Conservation (phyloP, 2,113 vertebrate genomes). For the Eonycteris spelaea region DNA sequence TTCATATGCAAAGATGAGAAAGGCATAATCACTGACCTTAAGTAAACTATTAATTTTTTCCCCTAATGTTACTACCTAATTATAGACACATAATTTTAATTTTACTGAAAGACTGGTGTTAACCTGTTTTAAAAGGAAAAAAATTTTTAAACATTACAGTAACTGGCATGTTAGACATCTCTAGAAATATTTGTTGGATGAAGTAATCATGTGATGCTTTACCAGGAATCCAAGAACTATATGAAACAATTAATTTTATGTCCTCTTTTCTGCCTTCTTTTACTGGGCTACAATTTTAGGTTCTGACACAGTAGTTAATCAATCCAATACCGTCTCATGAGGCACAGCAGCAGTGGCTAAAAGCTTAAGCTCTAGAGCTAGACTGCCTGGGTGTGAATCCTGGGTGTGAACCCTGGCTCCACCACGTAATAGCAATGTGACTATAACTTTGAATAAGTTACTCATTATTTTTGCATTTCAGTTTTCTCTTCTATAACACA, state of each 20-base stretch:
- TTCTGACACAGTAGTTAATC: not conserved
- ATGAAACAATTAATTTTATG: conserved; percentile 1
- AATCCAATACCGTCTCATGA: not conserved
- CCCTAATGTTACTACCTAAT: not conserved
- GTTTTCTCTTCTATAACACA: not conserved
- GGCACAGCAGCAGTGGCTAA: not conserved
- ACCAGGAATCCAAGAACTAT: not conserved
- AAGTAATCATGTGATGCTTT: not conserved
- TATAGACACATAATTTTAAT: not conserved
- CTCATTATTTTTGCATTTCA: not conserved
- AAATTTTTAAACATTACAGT: not conserved
- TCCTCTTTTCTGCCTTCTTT: not conserved
- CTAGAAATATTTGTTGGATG: not conserved
- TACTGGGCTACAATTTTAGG: not conserved
- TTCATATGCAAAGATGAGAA: not conserved
- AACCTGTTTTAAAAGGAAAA: not conserved
- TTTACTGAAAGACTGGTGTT: conserved; percentile 17
- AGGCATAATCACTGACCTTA: not conserved
- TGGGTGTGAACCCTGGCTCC: not conserved
- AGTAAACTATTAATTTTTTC: not conserved
- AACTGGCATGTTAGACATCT: not conserved
- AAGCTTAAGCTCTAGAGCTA: not conserved
- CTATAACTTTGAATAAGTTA: not conserved
- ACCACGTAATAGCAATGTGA: not conserved
- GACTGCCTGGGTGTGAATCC: not conserved